Percentiles rank a stretch among this genome's conserved stretches.
Conservation (phyloP, 2,888 invertebrate genomes). For the Rugalucina vietnamica region DNA sequence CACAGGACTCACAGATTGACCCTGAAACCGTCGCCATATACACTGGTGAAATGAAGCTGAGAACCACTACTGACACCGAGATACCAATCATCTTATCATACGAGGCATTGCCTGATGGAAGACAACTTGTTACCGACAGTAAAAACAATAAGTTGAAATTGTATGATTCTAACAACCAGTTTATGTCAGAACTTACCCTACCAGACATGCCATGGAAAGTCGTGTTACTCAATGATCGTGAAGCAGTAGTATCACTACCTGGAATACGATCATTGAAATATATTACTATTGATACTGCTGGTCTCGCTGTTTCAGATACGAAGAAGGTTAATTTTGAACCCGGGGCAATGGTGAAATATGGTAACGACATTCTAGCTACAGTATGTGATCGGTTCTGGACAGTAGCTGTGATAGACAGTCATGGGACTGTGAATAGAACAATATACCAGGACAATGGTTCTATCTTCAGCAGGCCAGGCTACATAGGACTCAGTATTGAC, state of each 20-base stretch:
- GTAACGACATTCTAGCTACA: not conserved
- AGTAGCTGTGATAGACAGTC: not conserved
- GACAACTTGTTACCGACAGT: not conserved
- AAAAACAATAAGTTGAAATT: not conserved
- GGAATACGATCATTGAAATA: not conserved
- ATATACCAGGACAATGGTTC: not conserved
- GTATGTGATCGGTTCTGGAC: not conserved
- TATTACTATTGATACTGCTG: not conserved
- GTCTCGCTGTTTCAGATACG: not conserved
- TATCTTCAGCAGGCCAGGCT: not conserved
- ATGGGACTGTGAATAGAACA: not conserved
- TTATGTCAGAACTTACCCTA: not conserved
- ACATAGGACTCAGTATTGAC: not conserved
- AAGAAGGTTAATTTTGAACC: not conserved
- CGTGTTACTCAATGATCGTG: not conserved
- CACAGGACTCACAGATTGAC: no score
- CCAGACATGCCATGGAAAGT: not conserved
- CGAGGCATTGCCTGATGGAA: not conserved
- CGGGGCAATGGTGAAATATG: not conserved
- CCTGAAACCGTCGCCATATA: not conserved
- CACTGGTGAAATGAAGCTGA: not conserved
- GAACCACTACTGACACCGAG: not conserved
- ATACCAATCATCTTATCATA: not conserved
- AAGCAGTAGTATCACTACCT: not conserved
- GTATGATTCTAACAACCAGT: not conserved